phyloP scores from a whole-genome alignment of 2,113 vertebrate species.

The Limanda limanda region DNA sequence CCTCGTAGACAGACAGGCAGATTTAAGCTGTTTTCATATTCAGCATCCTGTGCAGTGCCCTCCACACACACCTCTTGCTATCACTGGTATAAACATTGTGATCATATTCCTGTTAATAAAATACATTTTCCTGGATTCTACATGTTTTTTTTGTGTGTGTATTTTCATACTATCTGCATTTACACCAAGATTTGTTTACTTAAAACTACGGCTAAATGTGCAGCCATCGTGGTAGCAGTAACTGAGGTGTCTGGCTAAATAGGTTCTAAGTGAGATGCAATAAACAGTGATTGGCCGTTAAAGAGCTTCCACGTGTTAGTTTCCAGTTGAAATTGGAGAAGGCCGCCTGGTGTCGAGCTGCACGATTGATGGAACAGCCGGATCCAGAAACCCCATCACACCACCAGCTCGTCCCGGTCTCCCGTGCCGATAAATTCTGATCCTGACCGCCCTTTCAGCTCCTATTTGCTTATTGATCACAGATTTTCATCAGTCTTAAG shows the following conservation, averaged over 20 bases:
- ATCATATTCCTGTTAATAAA: background rate
- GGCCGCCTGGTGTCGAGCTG: conserved; percentile 34
- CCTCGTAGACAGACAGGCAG: conserved; percentile 43
- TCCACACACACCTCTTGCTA: background rate
- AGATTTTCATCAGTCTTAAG: conserved; percentile 78
- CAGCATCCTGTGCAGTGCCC: conserved; percentile 14
- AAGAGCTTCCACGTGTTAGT: conserved; percentile 19
- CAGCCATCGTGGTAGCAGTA: background rate
- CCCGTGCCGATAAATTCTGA: conserved; percentile 66
- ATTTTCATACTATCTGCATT: conserved; percentile 1
- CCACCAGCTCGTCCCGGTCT: conserved; percentile 17
- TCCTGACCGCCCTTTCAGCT: conserved; percentile 58
- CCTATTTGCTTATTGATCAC: conserved; percentile 79
- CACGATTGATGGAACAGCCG: conserved; percentile 62
- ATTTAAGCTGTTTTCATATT: conserved; percentile 50
- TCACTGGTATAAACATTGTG: background rate
- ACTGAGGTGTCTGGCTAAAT: background rate
- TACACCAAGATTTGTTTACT: background rate
- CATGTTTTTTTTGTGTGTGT: background rate
- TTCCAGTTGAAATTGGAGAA: conserved; percentile 27
- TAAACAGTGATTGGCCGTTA: conserved; percentile 34
- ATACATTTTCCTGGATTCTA: background rate
- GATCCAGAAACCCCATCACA: conserved; percentile 40
- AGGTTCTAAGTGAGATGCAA: conserved; percentile 15
- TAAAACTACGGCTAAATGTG: background rate